These are phyloP conservation scores for Gastrophryne carolinensis DNA, from an alignment of 2,797 vertebrate genomes.

Conservation along the genomic window DNA sequence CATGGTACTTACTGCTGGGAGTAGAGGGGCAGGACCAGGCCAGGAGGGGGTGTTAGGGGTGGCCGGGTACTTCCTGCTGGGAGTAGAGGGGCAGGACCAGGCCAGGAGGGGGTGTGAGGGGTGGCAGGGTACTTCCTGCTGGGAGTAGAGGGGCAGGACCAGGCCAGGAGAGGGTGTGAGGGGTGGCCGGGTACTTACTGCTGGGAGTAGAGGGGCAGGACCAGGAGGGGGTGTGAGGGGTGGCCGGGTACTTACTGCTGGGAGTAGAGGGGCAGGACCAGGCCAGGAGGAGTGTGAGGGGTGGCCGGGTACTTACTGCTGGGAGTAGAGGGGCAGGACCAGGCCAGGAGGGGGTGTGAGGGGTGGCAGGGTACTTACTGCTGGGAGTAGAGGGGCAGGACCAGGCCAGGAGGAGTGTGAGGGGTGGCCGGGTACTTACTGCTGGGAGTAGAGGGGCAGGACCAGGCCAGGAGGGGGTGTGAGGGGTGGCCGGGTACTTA, in stretches of 20 bases:
- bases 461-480: conserved; percentile 65
- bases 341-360: conserved; percentile 62
- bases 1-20: conserved; percentile 58
- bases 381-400: conserved; percentile 61
- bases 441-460: conserved; percentile 61
- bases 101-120: no score
- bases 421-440: conserved; percentile 57
- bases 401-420: conserved; percentile 66
- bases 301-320: conserved; percentile 57
- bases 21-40: conserved; percentile 66
- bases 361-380: conserved; percentile 57
- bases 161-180: conserved; percentile 62
- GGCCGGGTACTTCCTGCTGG: no score
- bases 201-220: conserved; percentile 61
- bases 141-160: conserved; percentile 64
- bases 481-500: conserved; percentile 55
- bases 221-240: no score
- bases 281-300: conserved; percentile 58
- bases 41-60: conserved; percentile 55
- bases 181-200: conserved; percentile 57
- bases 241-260: no score
- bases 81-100: neutral
- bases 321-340: conserved; percentile 64
- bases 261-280: no score
- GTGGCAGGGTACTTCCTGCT: conserved; percentile 57